Conservation (phyloP, 2,888 invertebrate species). For the Heteromurus nitidus region DNA sequence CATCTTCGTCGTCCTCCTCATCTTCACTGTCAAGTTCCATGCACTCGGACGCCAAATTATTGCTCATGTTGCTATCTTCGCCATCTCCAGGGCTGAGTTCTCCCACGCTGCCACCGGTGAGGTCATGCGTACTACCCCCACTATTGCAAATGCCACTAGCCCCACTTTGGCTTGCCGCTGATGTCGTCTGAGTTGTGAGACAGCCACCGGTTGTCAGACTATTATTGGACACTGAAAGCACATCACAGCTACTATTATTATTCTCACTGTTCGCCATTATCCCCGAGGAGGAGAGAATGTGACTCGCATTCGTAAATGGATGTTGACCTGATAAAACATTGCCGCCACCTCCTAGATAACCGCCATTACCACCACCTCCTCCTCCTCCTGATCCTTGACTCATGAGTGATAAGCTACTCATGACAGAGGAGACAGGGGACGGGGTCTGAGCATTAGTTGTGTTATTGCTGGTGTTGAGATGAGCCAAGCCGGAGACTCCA, state of each 20-base stretch:
- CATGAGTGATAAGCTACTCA: slow-evolving; percentile 63
- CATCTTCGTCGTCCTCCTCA: slow-evolving; percentile 80
- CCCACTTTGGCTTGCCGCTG: slow-evolving; percentile 8
- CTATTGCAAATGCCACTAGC: slow-evolving; percentile 38
- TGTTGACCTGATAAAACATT: slow-evolving; percentile 61
- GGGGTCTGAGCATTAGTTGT: slow-evolving; percentile 63
- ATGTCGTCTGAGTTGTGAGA: slow-evolving; percentile 37
- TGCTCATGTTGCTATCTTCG: slow-evolving; percentile 68
- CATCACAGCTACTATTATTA: slow-evolving; percentile 51
- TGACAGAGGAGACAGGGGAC: slow-evolving; percentile 59
- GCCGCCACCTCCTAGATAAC: slow-evolving; percentile 40
- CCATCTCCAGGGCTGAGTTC: slow-evolving; percentile 70
- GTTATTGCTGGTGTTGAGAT: slow-evolving; percentile 58
- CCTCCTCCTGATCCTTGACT: slow-evolving; percentile 57
- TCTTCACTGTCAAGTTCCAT: slow-evolving; percentile 78
- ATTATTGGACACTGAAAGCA: slow-evolving; percentile 64
- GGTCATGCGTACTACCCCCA: slow-evolving; percentile 59
- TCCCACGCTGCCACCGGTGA: slow-evolving; percentile 61
- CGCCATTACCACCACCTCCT: slow-evolving; percentile 5
- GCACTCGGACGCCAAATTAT: slow-evolving; percentile 71
- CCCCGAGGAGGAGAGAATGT: background rate
- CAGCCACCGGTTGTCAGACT: slow-evolving; percentile 63
- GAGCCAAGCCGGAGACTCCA: slow-evolving; percentile 48
- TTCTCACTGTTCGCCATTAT: slow-evolving; percentile 27
- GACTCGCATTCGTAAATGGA: slow-evolving; percentile 23